These are phyloP conservation scores for Onychostruthus taczanowskii DNA, from an alignment of 2,113 vertebrate genomes.

Conservation along the genomic window DNA sequence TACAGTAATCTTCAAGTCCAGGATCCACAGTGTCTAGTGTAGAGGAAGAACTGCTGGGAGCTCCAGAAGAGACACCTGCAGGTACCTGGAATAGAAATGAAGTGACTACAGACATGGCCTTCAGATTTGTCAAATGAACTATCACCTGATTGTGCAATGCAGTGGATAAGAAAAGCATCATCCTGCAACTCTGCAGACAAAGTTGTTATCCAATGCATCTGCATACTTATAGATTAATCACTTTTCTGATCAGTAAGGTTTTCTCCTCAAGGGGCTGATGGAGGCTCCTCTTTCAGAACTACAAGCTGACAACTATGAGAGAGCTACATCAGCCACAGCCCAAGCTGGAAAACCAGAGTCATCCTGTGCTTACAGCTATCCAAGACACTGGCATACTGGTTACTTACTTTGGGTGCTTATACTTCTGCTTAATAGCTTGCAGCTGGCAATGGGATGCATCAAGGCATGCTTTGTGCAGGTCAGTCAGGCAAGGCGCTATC, in stretches of 20 bases:
- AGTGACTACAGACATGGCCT: neutral
- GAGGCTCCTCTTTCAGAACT: neutral
- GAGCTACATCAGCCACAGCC: neutral
- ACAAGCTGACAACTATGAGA: neutral
- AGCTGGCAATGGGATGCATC: constrained; percentile 74
- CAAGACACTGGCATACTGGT: neutral
- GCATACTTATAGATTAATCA: neutral
- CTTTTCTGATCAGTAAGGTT: neutral
- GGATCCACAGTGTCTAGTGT: neutral
- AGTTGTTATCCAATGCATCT: neutral
- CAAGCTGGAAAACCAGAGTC: neutral
- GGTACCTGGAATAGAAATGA: constrained; percentile 70
- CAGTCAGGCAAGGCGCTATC: constrained; percentile 82
- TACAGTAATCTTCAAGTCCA: neutral
- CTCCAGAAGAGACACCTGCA: constrained; percentile 77
- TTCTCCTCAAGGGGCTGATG: neutral
- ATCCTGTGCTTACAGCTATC: neutral
- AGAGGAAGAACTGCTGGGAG: constrained; percentile 73
- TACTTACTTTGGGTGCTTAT: constrained; percentile 84
- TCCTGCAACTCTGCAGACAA: neutral
- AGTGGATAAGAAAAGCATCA: neutral
- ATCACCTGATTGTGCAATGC: neutral
- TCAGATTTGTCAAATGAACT: neutral
- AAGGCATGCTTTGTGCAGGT: constrained; percentile 82
- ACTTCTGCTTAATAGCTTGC: constrained; percentile 87